Evolutionary conservation across 2,113 vertebrate species (phyloP).

Genomic region (Zapus hudsonius): DNA sequence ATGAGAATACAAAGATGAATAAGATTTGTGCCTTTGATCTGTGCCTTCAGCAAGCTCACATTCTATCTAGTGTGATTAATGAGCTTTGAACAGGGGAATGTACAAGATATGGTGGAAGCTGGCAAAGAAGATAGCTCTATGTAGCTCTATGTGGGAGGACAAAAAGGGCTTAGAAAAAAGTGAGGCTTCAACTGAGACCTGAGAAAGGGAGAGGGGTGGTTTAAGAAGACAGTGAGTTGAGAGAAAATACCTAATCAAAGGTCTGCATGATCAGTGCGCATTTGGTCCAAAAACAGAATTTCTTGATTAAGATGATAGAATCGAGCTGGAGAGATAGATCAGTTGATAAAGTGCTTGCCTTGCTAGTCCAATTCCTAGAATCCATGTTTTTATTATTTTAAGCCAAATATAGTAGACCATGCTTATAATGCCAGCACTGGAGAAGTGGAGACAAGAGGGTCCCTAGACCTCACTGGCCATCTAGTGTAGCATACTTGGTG

Average conservation of each 20-base stretch:
- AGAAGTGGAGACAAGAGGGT: no score
- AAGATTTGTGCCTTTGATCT: conserved; percentile 40
- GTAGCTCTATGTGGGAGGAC: conserved; percentile 41
- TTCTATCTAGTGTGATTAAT: conserved; percentile 60
- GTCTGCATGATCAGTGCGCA: background rate
- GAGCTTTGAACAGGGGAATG: conserved; percentile 28
- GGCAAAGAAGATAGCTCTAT: background rate
- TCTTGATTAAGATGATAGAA: background rate
- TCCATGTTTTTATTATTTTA: no score
- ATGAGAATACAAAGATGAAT: conserved; percentile 33
- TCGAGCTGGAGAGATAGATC: no score
- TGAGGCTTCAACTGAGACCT: background rate
- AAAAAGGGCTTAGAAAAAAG: background rate
- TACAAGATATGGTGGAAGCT: background rate
- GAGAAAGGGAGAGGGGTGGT: background rate
- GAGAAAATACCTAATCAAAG: background rate
- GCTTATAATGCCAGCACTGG: no score
- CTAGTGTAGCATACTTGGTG: no score
- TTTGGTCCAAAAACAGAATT: background rate
- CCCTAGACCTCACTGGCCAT: no score
- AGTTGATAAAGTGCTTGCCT: no score
- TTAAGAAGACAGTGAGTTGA: background rate
- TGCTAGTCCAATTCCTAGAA: no score
- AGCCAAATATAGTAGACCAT: no score
- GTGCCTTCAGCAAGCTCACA: conserved; percentile 29